Base-by-base conservation (phyloP, 1,140 invertebrate genomes). In the Lepidurus apus region DNA sequence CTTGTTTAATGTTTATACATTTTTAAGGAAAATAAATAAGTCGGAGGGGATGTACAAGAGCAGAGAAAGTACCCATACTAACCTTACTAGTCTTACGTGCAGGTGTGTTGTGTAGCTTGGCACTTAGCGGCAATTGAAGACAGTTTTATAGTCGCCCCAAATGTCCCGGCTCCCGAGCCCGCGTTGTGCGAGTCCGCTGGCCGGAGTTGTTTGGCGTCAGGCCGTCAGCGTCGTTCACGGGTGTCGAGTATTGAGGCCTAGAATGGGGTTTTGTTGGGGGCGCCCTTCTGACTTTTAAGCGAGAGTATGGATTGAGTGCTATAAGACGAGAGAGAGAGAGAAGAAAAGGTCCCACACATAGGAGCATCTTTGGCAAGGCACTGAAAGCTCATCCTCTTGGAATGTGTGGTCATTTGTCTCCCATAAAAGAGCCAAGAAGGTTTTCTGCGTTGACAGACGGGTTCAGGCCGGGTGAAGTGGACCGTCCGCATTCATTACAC, bases 341-440 rank as follows among this genome's bases (percentile, higher is more conserved):
- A 17, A 65, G 53, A 65, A 65, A 65, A 65, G 53, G 53, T 17
- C 53, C 53, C 45, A 47, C 45, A 47, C 53, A 13, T n/a, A 65
- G 13, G 53, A 9, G 53, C 53, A 65, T 65, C 53, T 65, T 65
- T 65, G 53, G 53, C 53, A 65, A 65, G 53, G 53, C 53, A 9
- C 53, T 65, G 53, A 65, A 65, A 65, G 53, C 53, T 65, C 53
- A 65, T 65, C 53, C 53, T 65, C 53, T 65, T 65, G 53, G 53
- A 65, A 65, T 65, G 53, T 17, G 53, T 65, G 53, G 53, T 65
- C 53, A 65, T 65, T 65, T 65, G 53, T 65, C 53, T 65, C 53
- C 17, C 53, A 21, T 65, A 65, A 65, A 9, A 65, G 53, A 65
- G 53, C 53, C 53, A 65, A 65, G 53, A 65, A 65, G 53, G 53